These are phyloP conservation scores for Hexactinellida sp. DNA, from an alignment of 37 sponge, comb jelly and placozoan species.

Conservation along the genomic window DNA sequence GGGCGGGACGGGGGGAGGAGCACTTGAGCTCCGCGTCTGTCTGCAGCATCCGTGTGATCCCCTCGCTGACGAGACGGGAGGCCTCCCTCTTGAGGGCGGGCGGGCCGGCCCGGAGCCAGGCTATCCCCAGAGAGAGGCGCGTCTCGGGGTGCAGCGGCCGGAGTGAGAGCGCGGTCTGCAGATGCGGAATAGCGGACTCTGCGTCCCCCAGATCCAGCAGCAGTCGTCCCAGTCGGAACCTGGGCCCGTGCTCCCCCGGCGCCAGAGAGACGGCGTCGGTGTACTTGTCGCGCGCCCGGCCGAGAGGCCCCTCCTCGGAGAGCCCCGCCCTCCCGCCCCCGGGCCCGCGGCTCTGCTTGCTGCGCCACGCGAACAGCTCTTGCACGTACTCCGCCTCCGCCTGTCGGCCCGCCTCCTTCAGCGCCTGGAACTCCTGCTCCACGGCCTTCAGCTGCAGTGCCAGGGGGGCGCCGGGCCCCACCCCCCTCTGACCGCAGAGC, in stretches of 20 bases:
- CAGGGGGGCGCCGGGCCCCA: conserved; percentile 45
- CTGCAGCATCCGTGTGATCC: background rate
- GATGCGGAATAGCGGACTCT: conserved; percentile 39
- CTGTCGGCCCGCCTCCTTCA: conserved; percentile 68
- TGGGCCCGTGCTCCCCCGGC: conserved; percentile 33
- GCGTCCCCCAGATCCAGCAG: conserved; percentile 51
- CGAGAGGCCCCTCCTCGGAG: conserved; percentile 51
- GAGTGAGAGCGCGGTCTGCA: conserved; percentile 48
- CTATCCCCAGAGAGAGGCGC: conserved; percentile 23
- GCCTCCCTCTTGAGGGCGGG: conserved; percentile 11
- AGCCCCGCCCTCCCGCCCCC: background rate
- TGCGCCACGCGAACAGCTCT: conserved; percentile 77
- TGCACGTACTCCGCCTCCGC: conserved; percentile 86
- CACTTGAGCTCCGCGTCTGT: background rate
- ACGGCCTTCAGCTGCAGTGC: conserved; percentile 83
- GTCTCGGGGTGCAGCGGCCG: conserved; percentile 48
- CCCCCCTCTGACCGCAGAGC: conserved; percentile 78
- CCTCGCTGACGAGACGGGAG: background rate
- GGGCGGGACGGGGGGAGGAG: background rate
- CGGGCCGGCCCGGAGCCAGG: background rate
- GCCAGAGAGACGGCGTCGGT: conserved; percentile 51
- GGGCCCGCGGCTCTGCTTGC: conserved; percentile 33
- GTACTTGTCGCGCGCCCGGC: conserved; percentile 53
- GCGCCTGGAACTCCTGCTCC: conserved; percentile 72
- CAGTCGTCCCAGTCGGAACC: conserved; percentile 61